phyloP scores from a whole-genome alignment of 2,888 invertebrate genomes.

The Noctuana brunneofusca region DNA sequence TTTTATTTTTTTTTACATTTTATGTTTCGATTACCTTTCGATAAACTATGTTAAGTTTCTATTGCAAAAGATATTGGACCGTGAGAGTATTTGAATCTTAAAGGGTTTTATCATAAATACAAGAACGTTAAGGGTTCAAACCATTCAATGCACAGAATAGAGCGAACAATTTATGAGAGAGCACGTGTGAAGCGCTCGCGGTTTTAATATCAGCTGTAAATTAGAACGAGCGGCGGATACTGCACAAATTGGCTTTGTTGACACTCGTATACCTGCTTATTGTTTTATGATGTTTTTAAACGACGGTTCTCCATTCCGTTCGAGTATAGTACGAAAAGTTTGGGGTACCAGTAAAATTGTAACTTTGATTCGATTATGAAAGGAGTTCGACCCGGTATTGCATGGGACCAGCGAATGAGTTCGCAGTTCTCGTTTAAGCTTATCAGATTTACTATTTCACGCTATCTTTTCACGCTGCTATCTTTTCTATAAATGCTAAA shows the following conservation, averaged over 20 bases:
- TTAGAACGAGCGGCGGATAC: conserved; percentile 51
- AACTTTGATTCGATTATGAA: not conserved
- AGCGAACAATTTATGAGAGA: conserved; percentile 51
- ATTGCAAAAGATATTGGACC: too few relatives aligned
- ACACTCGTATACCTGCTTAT: conserved; percentile 27
- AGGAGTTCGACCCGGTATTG: not conserved
- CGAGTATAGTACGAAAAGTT: not conserved
- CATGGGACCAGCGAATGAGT: not conserved
- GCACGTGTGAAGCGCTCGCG: conserved; percentile 61
- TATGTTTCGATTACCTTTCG: too few relatives aligned
- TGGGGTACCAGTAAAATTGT: not conserved
- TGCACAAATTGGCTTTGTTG: conserved; percentile 44
- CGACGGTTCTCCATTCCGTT: not conserved
- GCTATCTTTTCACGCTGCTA: too few relatives aligned
- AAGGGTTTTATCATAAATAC: not conserved
- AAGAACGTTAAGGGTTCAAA: conserved; percentile 2
- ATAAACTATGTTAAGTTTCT: too few relatives aligned
- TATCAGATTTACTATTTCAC: not conserved
- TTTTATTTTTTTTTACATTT: too few relatives aligned
- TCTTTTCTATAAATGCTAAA: too few relatives aligned
- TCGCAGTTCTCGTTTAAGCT: not conserved
- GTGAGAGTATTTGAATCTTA: not conserved
- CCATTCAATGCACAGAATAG: conserved; percentile 23
- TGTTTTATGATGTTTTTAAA: conserved; percentile 29
- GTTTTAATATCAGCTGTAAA: conserved; percentile 71